A percentile compares a stretch with the other conserved stretches of the same genome.
Conservation (phyloP, 2,888 invertebrate genomes). For the Formica aserva region DNA sequence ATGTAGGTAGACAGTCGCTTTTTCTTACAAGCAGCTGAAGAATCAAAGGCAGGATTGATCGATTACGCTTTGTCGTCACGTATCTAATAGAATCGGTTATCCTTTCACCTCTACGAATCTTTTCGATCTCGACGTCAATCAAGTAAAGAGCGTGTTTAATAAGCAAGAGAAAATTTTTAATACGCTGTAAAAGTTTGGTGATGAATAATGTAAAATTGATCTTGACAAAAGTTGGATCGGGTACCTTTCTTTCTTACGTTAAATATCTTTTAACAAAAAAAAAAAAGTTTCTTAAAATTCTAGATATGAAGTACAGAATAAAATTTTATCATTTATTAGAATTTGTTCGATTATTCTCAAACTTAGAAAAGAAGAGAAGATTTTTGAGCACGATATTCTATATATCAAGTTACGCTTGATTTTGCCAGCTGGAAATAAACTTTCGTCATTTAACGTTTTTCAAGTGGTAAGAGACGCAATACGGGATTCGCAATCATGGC, state of each 20-base stretch:
- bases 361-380: neutral
- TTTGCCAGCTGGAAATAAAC: neutral
- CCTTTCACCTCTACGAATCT: neutral
- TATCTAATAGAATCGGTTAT: conserved; percentile 25
- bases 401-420: neutral
- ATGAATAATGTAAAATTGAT: neutral
- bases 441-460: neutral
- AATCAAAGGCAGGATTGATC: conserved; percentile 62
- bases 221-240: conserved; percentile 34
- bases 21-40: conserved; percentile 15
- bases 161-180: neutral
- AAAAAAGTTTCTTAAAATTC: neutral
- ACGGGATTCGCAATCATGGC: conserved; percentile 53
- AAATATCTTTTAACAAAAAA: neutral
- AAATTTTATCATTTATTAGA: neutral
- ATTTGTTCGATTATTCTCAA: neutral
- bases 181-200: neutral
- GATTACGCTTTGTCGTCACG: conserved; percentile 37
- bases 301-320: neutral
- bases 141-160: neutral
- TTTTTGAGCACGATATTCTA: neutral
- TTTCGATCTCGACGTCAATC: neutral
- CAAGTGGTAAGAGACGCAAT: neutral
- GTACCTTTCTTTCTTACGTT: neutral
- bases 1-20: conserved; percentile 27